Base-by-base conservation (phyloP, 2,113 vertebrate genomes). In the Trinectes maculatus region DNA sequence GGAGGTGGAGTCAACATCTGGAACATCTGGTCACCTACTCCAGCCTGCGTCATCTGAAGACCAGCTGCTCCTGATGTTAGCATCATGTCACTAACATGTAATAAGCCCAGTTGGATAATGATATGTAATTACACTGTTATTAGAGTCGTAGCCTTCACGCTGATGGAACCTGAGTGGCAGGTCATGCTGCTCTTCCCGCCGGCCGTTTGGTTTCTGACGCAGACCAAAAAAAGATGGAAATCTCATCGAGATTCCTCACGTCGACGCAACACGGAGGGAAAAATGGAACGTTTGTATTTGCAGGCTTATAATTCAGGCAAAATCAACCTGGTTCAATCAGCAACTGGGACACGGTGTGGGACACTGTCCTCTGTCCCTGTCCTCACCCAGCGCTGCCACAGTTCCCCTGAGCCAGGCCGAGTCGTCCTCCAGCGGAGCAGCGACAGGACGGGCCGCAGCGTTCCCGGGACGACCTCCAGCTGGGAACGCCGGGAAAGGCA, bases 401-500 rank as follows among this genome's bases (percentile, higher is more conserved):
- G 63, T 65, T 77, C 79, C 74, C 48, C n/a, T 0, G 59, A 65
- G 69, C 63, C 49, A 25, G 69, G 69, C 65, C 31, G 48, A 36
- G 13, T 18, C 60, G 28, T 6, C 34, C 22, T 51, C 47, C 15
- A 1, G 57, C 0, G 44, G 56, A 31, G 54, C 16, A 21, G 5
- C 2, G 5, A 15, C 8, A 28, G 47, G 47, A 21, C 61, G 1
- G 21, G 58, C 66, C 1, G 53, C 2, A 22, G 73, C 3, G 63
- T 60, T 10, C 4, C 28, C 15, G 48, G 25, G 70, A 5, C 36
- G 46, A 75, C 76, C 80, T 71, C 74, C 84, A 86, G 84, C 68
- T 84, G 84, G 46, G 78, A 76, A 71, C 43, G 11, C 0, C 18
- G 40, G 53, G 24, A 87, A 75, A 82, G 73, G 36, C 16, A 84